Base-by-base conservation (phyloP, 2,888 invertebrate species). In the Leptogaster cylindrica region DNA sequence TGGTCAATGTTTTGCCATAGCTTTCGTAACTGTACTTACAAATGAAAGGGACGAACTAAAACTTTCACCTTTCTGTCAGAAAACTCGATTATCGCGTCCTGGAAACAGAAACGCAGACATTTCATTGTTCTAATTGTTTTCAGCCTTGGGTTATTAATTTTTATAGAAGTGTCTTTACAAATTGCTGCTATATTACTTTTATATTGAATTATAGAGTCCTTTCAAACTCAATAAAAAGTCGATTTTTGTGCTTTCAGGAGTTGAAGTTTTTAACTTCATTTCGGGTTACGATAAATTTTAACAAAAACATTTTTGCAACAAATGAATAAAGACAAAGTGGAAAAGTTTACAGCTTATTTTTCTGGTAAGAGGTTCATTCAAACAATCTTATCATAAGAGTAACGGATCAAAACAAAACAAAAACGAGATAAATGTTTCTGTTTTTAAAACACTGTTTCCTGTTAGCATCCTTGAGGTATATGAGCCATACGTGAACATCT, bases 81-180 rank as follows among this genome's bases (percentile, higher is more conserved):
- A 46, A 46, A 46, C 10, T 46, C 46, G 46, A 46, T 46, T 46
- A 46, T 25, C 8, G 2, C n/a, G 23, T 18, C n/a, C 8, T n/a
- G n/a, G n/a, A n/a, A n/a, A n/a, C n/a, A 10, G 2, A n/a, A 10
- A 23, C 23, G n/a, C 18, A 2, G 46, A 2, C 20, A 25, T 23
- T 46, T 46, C 31, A 28, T 55, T 55, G 23, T 39, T 23, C 16
- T 55, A 55, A 55, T 55, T 55, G 55, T 55, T 55, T 55, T 55
- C 36, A 39, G 23, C 55, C 55, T 39, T 36, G 16, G 23, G 36
- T 36, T 55, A 55, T 55, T 55, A 55, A 55, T 55, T 55, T 33
- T 36, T 23, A 55, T n/a, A 39, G 39, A 55, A 39, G 39, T 36
- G n/a, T 55, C 36, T 23, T 55, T 25, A 25, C 33, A 46, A 55